Base-by-base conservation (phyloP, 2,888 invertebrate genomes). In the Aleiodes testaceus region DNA sequence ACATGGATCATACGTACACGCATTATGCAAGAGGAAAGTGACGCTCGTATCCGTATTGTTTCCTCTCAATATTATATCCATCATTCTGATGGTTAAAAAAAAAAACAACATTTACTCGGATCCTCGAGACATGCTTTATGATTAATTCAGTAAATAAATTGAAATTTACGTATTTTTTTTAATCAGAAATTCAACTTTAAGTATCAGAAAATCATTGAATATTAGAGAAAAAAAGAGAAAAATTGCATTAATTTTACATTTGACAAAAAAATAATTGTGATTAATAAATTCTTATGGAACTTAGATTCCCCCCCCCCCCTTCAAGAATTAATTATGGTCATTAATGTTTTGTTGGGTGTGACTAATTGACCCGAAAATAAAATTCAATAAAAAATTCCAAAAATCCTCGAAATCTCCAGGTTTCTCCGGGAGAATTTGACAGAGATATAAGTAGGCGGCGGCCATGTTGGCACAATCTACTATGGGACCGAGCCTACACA, bases 381-480 rank as follows among this genome's bases (percentile, higher is more conserved):
- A 36, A 9, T 36, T 6, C 11, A 50, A 50, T 18, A 9, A 16
- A 36, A 55, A 14, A 11, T 14, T 36, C 5, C n/a, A 20, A 18
- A 12, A 44, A 55, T 1, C 7, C 6, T 42, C 3, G 9, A 11
- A 22, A 63, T 63, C 20, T 45, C n/a, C 12, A 1, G 6, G 3
- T 63, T 63, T 47, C 26, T 42, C 44, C 12, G n/a, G 11, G 75
- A 73, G 42, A 42, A 79, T 80, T 81, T 81, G 81, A 81, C 81
- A 81, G 81, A 66, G 64, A 36, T 47, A 64, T 66, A 14, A 59
- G 65, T 66, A 70, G 70, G 67, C 75, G 79, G 79, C 76, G 75
- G 84, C 84, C 84, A 84, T 84, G 72, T 82, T 69, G 66, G 52
- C 47, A 66, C 68, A 68, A 69, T 36, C 66, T 68, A 70, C 44